These are phyloP conservation scores for Tor tambroides DNA, from an alignment of 2,113 vertebrate species.

Conservation along the genomic window DNA sequence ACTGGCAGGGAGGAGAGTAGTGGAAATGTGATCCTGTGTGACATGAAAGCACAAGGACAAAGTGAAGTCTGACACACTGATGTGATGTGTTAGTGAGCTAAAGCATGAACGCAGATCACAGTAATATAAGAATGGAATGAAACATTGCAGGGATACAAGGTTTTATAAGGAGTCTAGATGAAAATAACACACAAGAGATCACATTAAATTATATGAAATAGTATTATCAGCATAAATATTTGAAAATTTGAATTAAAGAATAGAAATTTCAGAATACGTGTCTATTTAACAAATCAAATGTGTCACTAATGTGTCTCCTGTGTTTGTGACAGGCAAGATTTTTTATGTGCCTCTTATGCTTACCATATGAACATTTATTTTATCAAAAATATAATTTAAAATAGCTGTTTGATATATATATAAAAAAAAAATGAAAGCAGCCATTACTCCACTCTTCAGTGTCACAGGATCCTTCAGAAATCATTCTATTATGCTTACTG, in stretches of 20 bases:
- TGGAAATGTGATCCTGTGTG: constrained; percentile 8
- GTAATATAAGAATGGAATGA: background rate
- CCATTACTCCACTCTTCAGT: too few species aligned
- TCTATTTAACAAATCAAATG: too few species aligned
- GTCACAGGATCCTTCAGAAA: too few species aligned
- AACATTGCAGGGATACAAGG: background rate
- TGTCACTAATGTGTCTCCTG: too few species aligned
- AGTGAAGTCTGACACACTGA: constrained; percentile 31
- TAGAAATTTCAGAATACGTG: too few species aligned
- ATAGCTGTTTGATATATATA: background rate
- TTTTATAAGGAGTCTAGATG: background rate
- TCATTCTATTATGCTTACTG: too few species aligned
- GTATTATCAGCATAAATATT: too few species aligned
- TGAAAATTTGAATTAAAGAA: too few species aligned
- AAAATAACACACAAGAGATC: background rate
- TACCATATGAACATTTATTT: background rate
- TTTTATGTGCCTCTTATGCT: background rate
- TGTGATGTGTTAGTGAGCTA: background rate
- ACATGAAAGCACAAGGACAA: constrained; percentile 23
- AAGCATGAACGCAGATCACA: background rate
- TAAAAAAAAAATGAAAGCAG: background rate
- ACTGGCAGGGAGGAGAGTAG: constrained; percentile 11
- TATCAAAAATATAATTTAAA: background rate
- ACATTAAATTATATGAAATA: background rate
- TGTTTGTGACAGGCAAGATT: too few species aligned